These are phyloP conservation scores for Heterotilapia buettikoferi DNA, from an alignment of 2,113 vertebrate species.

Conservation along the genomic window DNA sequence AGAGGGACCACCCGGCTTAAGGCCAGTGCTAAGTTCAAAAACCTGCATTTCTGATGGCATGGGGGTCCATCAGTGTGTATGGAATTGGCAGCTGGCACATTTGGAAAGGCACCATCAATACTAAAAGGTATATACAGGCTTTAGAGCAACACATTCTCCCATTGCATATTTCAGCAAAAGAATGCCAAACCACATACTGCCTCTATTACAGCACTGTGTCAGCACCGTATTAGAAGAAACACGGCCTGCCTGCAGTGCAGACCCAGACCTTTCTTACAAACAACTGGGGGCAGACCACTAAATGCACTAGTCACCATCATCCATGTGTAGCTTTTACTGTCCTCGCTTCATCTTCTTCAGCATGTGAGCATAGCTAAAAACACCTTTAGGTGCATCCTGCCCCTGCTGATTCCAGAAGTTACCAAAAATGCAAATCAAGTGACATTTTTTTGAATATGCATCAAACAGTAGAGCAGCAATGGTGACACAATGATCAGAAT, in stretches of 20 bases:
- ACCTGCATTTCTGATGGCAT: not conserved
- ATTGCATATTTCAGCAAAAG: not conserved
- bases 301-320: not conserved
- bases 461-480: not conserved
- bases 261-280: not conserved
- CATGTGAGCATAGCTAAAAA: not conserved
- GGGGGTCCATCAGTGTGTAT: not conserved
- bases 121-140: not conserved
- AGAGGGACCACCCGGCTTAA: not conserved
- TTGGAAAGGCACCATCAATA: not conserved
- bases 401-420: not conserved
- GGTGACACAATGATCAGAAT: not conserved
- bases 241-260: not conserved
- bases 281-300: not conserved
- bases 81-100: not conserved
- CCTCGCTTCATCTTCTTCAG: not conserved
- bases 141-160: not conserved
- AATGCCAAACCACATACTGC: not conserved
- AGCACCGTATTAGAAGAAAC: not conserved
- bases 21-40: not conserved
- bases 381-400: not conserved
- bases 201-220: not conserved
- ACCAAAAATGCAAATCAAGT: not conserved
- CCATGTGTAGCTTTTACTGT: not conserved
- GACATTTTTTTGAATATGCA: not conserved